phyloP scores from a whole-genome alignment of 2,113 vertebrate species.

The Hepsetus odoe region DNA sequence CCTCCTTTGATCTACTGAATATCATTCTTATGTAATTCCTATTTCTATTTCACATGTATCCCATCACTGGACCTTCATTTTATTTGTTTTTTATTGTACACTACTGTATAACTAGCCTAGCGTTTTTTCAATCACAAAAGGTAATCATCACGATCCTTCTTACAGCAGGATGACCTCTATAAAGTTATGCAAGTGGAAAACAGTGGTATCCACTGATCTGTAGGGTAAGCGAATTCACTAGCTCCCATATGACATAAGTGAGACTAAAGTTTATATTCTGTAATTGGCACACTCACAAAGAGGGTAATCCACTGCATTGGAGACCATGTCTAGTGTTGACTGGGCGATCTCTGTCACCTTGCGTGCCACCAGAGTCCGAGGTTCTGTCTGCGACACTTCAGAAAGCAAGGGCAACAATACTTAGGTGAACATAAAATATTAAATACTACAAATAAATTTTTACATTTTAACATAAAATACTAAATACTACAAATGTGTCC shows the following conservation, averaged over 20 bases:
- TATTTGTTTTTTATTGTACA: background rate
- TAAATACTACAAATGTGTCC: too few species aligned
- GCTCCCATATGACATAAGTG: background rate
- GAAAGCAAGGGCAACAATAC: background rate
- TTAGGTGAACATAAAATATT: background rate
- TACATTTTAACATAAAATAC: too few species aligned
- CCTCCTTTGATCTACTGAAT: too few species aligned
- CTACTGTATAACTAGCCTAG: background rate
- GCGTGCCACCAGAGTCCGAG: slow-evolving; percentile 76
- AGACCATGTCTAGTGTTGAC: slow-evolving; percentile 77
- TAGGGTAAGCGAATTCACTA: background rate
- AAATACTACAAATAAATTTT: too few species aligned
- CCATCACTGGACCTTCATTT: background rate
- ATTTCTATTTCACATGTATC: background rate
- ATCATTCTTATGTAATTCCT: background rate
- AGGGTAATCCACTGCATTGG: slow-evolving; percentile 79
- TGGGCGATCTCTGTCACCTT: slow-evolving; percentile 81
- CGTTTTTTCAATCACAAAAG: background rate
- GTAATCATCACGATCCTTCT: background rate
- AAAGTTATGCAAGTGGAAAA: background rate
- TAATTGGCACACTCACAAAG: slow-evolving; percentile 72
- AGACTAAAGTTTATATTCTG: background rate
- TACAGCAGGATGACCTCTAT: background rate
- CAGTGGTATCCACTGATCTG: background rate
- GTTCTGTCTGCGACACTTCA: slow-evolving; percentile 68